These are phyloP conservation scores for Melopsittacus undulatus DNA, from an alignment of 2,797 vertebrate genomes.

Conservation along the genomic window DNA sequence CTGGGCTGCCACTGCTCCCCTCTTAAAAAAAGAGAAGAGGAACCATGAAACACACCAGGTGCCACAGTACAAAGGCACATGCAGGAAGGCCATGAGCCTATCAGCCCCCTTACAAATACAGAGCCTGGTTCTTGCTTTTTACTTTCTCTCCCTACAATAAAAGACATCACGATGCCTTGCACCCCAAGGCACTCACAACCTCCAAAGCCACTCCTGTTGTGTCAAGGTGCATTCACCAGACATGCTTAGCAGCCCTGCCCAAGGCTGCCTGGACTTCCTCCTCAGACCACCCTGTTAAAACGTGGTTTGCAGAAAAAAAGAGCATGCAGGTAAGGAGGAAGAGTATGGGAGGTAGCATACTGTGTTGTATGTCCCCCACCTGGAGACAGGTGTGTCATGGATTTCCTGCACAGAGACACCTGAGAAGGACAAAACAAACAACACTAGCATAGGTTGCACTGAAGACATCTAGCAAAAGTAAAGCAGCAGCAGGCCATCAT, in stretches of 20 bases:
- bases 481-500: background rate
- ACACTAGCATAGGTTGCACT: background rate
- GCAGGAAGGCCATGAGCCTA: background rate
- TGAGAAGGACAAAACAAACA: background rate
- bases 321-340: background rate
- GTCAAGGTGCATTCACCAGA: background rate
- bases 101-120: background rate
- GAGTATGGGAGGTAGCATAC: fast-evolving
- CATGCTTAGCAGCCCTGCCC: background rate
- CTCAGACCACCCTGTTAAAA: background rate
- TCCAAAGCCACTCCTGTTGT: background rate
- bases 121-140: background rate
- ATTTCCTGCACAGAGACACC: background rate
- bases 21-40: background rate
- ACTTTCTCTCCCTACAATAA: background rate
- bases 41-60: fast-evolving
- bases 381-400: background rate
- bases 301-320: background rate
- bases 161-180: background rate
- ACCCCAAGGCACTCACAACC: fast-evolving
- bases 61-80: background rate
- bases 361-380: background rate
- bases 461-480: background rate
- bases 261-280: background rate
- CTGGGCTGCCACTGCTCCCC: background rate